phyloP scores from a whole-genome alignment of 2,888 invertebrate genomes.

The Sminthurides aquaticus region DNA sequence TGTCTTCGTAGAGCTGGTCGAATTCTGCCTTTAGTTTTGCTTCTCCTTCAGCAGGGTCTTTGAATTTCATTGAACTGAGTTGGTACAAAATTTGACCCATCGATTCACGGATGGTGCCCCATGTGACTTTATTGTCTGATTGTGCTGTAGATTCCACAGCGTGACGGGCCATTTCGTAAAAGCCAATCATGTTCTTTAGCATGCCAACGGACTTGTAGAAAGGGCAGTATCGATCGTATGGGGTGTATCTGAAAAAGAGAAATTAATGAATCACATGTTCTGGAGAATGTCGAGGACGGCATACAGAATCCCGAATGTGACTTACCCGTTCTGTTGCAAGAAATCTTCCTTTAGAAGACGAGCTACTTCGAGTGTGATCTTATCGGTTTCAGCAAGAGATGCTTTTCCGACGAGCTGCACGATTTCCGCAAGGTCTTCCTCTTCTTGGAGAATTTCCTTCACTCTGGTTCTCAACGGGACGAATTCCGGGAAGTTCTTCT shows the following conservation, averaged over 20 bases:
- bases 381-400: slow-evolving; percentile 95
- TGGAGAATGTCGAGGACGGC: background rate
- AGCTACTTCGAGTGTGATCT: slow-evolving; percentile 97
- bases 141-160: slow-evolving; percentile 97
- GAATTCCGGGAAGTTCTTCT: slow-evolving; percentile 95
- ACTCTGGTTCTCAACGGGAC: slow-evolving; percentile 94
- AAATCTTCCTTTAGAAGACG: slow-evolving; percentile 98
- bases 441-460: slow-evolving; percentile 87
- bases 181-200: slow-evolving; percentile 94
- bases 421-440: slow-evolving; percentile 98
- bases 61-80: slow-evolving; percentile 98
- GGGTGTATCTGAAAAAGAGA: slow-evolving; percentile 59
- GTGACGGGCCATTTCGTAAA: slow-evolving; percentile 97
- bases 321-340: slow-evolving; percentile 93
- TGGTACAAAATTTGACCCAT: slow-evolving; percentile 95
- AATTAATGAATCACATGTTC: background rate
- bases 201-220: slow-evolving; percentile 99
- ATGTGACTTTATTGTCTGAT: slow-evolving; percentile 97
- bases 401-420: slow-evolving; percentile 99
- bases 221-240: slow-evolving; percentile 96
- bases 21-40: slow-evolving; percentile 93
- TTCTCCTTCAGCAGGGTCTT: slow-evolving; percentile 98
- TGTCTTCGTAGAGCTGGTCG: slow-evolving; percentile 92
- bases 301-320: background rate
- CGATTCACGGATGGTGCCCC: slow-evolving; percentile 93